Conservation (phyloP, 2,888 invertebrate genomes). For the Camptogramma bilineatum region DNA sequence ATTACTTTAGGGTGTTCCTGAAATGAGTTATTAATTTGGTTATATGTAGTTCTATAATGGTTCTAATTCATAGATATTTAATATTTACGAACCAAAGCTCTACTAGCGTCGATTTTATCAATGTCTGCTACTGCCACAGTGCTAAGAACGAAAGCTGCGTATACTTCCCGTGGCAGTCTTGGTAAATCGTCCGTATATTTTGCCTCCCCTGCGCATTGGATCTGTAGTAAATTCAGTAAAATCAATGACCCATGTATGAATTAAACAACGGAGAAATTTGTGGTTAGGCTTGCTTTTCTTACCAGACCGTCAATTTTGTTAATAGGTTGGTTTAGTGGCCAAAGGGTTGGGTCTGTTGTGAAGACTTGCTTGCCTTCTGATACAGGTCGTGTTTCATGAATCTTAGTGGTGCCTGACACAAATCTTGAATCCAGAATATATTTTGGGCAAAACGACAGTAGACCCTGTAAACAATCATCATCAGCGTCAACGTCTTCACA, state of each 20-base stretch:
- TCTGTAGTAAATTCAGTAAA: constrained; percentile 43
- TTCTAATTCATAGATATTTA: neutral
- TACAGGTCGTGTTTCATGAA: constrained; percentile 45
- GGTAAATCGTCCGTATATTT: constrained; percentile 88
- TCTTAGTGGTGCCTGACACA: constrained; percentile 50
- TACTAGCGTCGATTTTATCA: constrained; percentile 83
- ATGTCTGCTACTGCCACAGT: constrained; percentile 83
- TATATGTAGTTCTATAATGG: neutral
- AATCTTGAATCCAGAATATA: constrained; percentile 45
- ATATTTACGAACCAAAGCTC: constrained; percentile 84
- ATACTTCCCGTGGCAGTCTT: constrained; percentile 86
- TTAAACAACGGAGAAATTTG: neutral
- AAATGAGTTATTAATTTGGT: neutral
- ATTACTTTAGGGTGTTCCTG: constrained; percentile 85
- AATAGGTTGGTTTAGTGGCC: constrained; percentile 89
- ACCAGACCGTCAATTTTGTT: constrained; percentile 86
- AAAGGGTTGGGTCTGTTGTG: constrained; percentile 86
- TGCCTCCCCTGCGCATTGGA: constrained; percentile 89
- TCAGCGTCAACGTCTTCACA: neutral
- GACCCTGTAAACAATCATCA: constrained; percentile 44
- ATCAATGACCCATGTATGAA: neutral
- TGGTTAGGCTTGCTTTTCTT: constrained; percentile 17
- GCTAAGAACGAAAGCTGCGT: constrained; percentile 87
- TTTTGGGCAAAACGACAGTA: constrained; percentile 54
- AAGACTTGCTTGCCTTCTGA: constrained; percentile 87